Evolutionary conservation across 2,113 vertebrate species (phyloP), one percentile per base, ranked within the genome.

Genomic region (Mola mola): DNA sequence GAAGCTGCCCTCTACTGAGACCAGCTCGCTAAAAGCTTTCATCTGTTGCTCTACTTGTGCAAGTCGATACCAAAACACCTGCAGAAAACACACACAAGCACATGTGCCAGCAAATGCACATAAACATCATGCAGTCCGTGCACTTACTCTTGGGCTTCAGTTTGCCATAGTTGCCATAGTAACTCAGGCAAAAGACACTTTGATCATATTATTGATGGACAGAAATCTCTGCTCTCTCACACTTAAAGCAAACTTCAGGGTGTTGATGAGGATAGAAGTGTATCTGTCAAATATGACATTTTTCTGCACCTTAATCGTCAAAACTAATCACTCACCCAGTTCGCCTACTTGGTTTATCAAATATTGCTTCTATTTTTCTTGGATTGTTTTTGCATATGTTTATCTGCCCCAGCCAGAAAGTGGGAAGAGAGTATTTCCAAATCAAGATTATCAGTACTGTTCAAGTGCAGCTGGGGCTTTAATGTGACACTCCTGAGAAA

Each of bases 391-490:
- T 17, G 16, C 3, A 38, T 24, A 19, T 31, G 16, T 49, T 50
- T 60, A 43, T 63, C 44, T 28, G 10, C 2, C 6, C 16, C 31
- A 8, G 41, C n/a, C n/a, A n/a, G n/a, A n/a, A n/a, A n/a, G n/a
- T n/a, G n/a, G n/a, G n/a, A n/a, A n/a, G n/a, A n/a, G n/a, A 24
- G 25, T 3, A 2, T 12, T 15, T 60, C 46, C 47, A 64, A 17
- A 42, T 83, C 66, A 61, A 36, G 59, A 49, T 50, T 40, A 50
- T 65, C 38, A 20, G 55, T 40, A 44, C 41, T 68, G 76, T 67
- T 83, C 61, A 86, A 83, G 78, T 76, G 66, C 69, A 74, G 62
- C 70, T 70, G 67, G 70, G 49, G 72, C 43, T 88, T 82, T 81
- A 78, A 87, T 83, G 81, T 74, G 44, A 75, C 20, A 63, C 41